A percentile compares a stretch with the other conserved stretches of the same genome.
These are phyloP conservation scores for Camelus bactrianus DNA, from an alignment of 2,113 vertebrate genomes.

Conservation along the genomic window DNA sequence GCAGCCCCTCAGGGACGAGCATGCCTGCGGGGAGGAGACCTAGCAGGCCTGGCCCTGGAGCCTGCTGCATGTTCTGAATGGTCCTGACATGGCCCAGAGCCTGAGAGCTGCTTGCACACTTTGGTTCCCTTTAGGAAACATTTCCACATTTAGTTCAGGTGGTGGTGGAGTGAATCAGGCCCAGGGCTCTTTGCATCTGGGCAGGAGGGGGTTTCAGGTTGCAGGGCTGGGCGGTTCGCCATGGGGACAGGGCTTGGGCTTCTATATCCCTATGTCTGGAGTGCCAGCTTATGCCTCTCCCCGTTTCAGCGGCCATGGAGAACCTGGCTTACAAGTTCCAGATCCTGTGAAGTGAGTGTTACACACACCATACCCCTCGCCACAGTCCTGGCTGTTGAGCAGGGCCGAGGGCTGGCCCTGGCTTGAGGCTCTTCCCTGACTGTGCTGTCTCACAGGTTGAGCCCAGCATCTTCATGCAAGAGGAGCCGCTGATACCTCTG, in stretches of 20 bases:
- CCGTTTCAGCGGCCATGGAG: not conserved
- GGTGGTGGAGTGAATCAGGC: too few species aligned
- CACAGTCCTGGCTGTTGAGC: too few species aligned
- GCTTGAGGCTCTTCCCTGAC: not conserved
- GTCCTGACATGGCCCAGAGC: not conserved
- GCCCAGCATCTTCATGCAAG: not conserved
- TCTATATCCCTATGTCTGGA: not conserved
- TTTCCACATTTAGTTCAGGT: not conserved
- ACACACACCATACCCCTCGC: not conserved
- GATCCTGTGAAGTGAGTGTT: not conserved
- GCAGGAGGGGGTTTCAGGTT: not conserved
- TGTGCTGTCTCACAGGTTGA: not conserved
- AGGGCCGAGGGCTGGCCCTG: not conserved
- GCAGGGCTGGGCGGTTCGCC: not conserved
- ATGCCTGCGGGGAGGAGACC: not conserved
- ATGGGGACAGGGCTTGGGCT: fast-evolving
- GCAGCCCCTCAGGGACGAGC: not conserved
- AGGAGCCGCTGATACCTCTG: not conserved
- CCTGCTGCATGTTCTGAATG: not conserved
- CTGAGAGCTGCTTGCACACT: not conserved
- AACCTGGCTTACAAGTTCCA: not conserved
- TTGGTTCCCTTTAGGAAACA: not conserved
- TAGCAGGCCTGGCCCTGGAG: not conserved
- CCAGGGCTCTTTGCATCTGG: not conserved
- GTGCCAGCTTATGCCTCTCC: not conserved